These are phyloP conservation scores for Drosophila barbarae DNA, from an alignment of 2,888 invertebrate genomes.

Conservation along the genomic window DNA sequence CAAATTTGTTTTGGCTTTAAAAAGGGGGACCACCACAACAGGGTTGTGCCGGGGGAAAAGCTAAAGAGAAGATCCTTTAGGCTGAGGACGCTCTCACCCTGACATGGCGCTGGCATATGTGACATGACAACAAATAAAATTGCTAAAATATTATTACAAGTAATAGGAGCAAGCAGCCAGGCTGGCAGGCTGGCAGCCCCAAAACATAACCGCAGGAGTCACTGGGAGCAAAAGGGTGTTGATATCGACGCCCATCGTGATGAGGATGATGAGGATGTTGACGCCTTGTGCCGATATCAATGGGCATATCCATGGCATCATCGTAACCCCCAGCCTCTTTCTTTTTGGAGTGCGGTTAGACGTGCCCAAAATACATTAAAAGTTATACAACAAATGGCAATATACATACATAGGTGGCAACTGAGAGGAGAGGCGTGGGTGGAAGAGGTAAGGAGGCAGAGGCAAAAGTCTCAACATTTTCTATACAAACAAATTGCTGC, in stretches of 20 bases:
- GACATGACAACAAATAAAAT: conserved; percentile 68
- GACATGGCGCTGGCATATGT: conserved; percentile 61
- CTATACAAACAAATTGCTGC: conserved; percentile 73
- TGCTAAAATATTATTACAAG: conserved; percentile 72
- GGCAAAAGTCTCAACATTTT: conserved; percentile 56
- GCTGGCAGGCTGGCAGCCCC: background rate
- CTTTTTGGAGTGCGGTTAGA: conserved; percentile 52
- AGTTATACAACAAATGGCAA: conserved; percentile 52
- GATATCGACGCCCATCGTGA: conserved; percentile 58
- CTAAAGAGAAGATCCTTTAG: conserved; percentile 1
- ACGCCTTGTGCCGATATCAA: conserved; percentile 58
- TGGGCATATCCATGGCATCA: conserved; percentile 64
- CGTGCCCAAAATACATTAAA: conserved; percentile 73
- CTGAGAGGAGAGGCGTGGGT: background rate
- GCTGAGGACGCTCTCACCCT: conserved; percentile 17
- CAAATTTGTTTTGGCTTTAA: conserved; percentile 61
- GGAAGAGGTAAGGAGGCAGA: background rate
- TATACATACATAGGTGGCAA: conserved; percentile 16
- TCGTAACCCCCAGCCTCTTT: conserved; percentile 14
- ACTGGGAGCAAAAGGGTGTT: conserved; percentile 54
- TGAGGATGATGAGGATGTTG: conserved; percentile 37
- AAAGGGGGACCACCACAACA: conserved; percentile 13
- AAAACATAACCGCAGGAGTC: conserved; percentile 45
- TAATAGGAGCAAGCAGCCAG: conserved; percentile 55
- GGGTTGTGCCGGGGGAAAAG: background rate